Evolutionary conservation across 2,797 vertebrate species (phyloP).

Genomic region (Florisuga fusca): DNA sequence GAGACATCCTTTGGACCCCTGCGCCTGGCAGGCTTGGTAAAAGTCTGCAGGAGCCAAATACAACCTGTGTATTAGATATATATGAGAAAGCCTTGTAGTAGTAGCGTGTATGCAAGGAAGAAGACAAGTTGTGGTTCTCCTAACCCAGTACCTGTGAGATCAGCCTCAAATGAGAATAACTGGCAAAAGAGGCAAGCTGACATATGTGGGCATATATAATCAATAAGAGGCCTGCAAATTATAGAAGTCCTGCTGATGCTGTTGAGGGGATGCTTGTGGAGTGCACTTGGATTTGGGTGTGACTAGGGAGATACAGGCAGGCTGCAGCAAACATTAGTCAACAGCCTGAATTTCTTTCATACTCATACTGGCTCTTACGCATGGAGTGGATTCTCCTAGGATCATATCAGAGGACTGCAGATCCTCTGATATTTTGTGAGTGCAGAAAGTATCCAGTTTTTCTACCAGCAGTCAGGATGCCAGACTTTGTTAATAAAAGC

Average conservation of each 20-base stretch:
- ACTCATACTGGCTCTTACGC: background rate
- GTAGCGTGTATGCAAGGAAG: background rate
- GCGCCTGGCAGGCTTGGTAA: background rate
- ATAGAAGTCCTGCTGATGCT: background rate
- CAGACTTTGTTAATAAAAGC: background rate
- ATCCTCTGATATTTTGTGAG: background rate
- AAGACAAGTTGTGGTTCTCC: background rate
- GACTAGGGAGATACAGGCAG: background rate
- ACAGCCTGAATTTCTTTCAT: background rate
- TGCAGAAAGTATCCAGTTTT: background rate
- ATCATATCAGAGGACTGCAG: background rate
- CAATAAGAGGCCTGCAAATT: background rate
- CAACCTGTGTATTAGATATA: background rate
- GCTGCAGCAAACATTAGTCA: background rate
- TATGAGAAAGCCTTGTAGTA: background rate
- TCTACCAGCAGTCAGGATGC: background rate
- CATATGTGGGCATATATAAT: background rate
- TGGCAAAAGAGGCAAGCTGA: background rate
- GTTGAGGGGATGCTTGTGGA: background rate
- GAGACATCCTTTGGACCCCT: background rate
- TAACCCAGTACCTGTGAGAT: background rate
- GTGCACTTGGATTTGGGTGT: background rate
- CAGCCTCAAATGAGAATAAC: background rate
- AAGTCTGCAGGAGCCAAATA: background rate
- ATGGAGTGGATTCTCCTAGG: background rate